A percentile compares a stretch with the other conserved stretches of the same genome.
Evolutionary conservation across 2,888 invertebrate genomes (phyloP).

Genomic region (Fragum fragum): DNA sequence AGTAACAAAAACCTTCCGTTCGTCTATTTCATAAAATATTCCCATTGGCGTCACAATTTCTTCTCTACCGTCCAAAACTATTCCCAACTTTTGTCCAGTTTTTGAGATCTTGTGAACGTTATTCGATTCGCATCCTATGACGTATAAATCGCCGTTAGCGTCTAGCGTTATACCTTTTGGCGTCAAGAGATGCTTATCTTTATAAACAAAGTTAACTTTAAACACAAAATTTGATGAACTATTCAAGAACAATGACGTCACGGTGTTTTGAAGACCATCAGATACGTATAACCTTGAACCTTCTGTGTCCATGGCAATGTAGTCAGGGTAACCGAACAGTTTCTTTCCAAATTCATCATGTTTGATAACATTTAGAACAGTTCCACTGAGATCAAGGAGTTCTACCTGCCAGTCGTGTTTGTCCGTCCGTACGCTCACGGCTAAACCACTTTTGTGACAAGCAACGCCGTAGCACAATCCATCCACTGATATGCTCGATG

Average conservation of each 20-base stretch:
- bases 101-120: constrained; percentile 57
- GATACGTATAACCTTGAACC: constrained; percentile 50
- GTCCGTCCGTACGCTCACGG: constrained; percentile 47
- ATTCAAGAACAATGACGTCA: constrained; percentile 46
- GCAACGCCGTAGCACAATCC: constrained; percentile 56
- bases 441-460: constrained; percentile 48
- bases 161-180: constrained; percentile 56
- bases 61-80: constrained; percentile 43
- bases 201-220: constrained; percentile 43
- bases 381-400: constrained; percentile 44
- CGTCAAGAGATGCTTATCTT: constrained; percentile 39
- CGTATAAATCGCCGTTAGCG: constrained; percentile 41
- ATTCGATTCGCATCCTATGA: constrained; percentile 56
- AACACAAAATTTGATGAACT: constrained; percentile 38
- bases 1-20: constrained; percentile 53
- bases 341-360: constrained; percentile 47
- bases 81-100: constrained; percentile 43
- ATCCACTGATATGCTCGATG: constrained; percentile 33
- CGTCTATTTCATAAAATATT: constrained; percentile 43
- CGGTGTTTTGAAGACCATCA: constrained; percentile 42
- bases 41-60: constrained; percentile 57
- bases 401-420: constrained; percentile 54
- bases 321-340: constrained; percentile 54
- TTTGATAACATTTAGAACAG: constrained; percentile 51
- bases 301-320: constrained; percentile 46